phyloP scores from a whole-genome alignment of 2,113 vertebrate genomes.

The Oxyura jamaicensis region DNA sequence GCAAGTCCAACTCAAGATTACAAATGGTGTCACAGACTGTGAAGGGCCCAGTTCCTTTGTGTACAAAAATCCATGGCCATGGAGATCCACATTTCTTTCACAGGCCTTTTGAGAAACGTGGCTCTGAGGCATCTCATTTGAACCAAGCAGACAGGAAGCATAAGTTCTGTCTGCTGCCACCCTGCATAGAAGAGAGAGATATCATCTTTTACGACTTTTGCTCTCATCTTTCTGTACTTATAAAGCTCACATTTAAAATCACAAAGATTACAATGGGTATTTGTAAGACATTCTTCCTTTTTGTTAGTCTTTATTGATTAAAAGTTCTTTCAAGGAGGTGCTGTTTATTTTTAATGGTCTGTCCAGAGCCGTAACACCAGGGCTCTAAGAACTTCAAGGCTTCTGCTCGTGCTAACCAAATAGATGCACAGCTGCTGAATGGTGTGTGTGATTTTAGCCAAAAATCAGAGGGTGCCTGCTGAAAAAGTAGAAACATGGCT shows the following conservation, averaged over 20 bases:
- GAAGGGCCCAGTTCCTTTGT: background rate
- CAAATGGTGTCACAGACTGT: background rate
- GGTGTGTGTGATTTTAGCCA: background rate
- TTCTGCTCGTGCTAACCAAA: background rate
- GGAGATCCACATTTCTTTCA: background rate
- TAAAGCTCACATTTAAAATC: background rate
- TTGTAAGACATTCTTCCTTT: background rate
- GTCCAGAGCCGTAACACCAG: background rate
- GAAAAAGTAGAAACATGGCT: background rate
- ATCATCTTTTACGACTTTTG: background rate
- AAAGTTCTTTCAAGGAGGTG: background rate
- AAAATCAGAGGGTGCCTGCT: background rate
- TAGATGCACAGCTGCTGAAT: background rate
- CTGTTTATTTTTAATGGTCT: background rate
- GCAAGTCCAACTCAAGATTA: background rate
- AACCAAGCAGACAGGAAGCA: background rate
- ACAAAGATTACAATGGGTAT: background rate
- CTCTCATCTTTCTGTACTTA: background rate
- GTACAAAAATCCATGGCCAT: background rate
- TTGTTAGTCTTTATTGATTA: background rate
- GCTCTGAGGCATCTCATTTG: background rate
- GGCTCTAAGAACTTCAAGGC: background rate
- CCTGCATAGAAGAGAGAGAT: background rate
- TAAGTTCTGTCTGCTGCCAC: background rate
- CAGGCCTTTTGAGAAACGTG: background rate